These are phyloP conservation scores for Naso thynnoides DNA, from an alignment of 2,797 vertebrate species.

Conservation along the genomic window DNA sequence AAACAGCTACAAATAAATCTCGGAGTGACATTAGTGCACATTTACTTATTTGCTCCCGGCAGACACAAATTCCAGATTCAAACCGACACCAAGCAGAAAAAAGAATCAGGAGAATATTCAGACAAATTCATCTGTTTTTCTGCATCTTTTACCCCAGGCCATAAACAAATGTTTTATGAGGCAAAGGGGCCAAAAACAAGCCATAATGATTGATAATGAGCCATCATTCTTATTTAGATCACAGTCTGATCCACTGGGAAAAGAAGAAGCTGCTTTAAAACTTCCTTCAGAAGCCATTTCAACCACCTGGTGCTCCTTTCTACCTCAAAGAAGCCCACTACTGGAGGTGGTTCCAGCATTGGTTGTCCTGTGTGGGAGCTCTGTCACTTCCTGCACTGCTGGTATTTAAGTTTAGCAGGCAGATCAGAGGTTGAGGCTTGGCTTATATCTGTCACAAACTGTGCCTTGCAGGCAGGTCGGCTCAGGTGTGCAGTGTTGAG, in stretches of 20 bases:
- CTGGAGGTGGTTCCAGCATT: conserved; percentile 40
- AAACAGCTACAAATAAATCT: conserved; percentile 5
- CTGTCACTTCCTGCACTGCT: conserved; percentile 31
- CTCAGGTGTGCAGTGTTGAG: conserved; percentile 33
- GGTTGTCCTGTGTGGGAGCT: conserved; percentile 56
- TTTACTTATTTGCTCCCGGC: not conserved
- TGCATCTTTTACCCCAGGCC: conserved; percentile 7
- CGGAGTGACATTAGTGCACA: conserved; percentile 27
- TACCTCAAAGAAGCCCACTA: conserved; percentile 32
- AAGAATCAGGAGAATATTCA: not conserved
- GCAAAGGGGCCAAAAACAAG: conserved; percentile 10
- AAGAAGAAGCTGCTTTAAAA: conserved; percentile 20
- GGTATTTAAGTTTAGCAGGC: conserved; percentile 47
- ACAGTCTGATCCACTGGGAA: not conserved
- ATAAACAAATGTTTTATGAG: conserved; percentile 19
- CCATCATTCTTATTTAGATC: not conserved
- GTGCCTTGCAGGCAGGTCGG: conserved; percentile 28
- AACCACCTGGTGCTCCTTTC: conserved; percentile 14
- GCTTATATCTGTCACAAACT: conserved; percentile 54
- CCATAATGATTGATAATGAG: too few relatives aligned
- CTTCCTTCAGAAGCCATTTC: conserved; percentile 15
- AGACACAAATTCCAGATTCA: conserved; percentile 4
- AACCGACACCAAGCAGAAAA: conserved; percentile 10
- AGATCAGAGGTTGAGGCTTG: conserved; percentile 54
- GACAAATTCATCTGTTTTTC: not conserved